Evolutionary conservation across 2,113 vertebrate species (phyloP), one percentile per base, ranked within the genome.

Genomic region (Asarcornis scutulata): DNA sequence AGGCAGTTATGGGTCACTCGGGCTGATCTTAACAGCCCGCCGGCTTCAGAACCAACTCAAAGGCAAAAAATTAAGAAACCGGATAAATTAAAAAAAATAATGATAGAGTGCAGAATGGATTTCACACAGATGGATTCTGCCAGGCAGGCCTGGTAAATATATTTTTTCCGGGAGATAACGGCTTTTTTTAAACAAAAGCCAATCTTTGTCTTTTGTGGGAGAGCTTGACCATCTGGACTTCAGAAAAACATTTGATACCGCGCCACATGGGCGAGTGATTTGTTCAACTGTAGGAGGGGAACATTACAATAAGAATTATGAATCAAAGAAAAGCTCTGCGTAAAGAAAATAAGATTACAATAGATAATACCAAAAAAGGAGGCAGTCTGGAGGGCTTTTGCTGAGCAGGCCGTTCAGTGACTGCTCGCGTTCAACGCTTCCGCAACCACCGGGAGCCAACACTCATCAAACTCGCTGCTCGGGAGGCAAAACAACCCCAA

Each of bases 181-280:
- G 83, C 23, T 17, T 34, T 60, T 62, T 83, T 55, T 10, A 83
- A 52, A 94, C 72, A 90, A 95, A 96, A 96, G 81, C 83, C 81
- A 88, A 91, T 95, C 56, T 92, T 78, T 75, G 13, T 84, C 92
- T 94, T 97, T 92, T 94, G 92, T 95, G 80, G 83, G 86, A 92
- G 36, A 77, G 73, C 86, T 96, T 96, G 96, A 97, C 94, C 92
- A 96, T 96, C 94, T 96, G 96, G 96, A 91, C 92, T 94, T 94
- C 52, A 71, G 88, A 88, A 88, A 92, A 81, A 63, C 86, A 48
- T 88, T 40, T 92, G 69, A 88, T 86, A 52, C 16, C 18, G 17
- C 56, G 88, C 91, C 94, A 92, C 73, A 11, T 14, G 64, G 73
- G 73, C 64, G 81, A 88, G 71, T 23, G 64, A 96, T 81, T 81